Evolutionary conservation across 2,888 invertebrate species (phyloP).

Genomic region (Eubasilissa splendida): DNA sequence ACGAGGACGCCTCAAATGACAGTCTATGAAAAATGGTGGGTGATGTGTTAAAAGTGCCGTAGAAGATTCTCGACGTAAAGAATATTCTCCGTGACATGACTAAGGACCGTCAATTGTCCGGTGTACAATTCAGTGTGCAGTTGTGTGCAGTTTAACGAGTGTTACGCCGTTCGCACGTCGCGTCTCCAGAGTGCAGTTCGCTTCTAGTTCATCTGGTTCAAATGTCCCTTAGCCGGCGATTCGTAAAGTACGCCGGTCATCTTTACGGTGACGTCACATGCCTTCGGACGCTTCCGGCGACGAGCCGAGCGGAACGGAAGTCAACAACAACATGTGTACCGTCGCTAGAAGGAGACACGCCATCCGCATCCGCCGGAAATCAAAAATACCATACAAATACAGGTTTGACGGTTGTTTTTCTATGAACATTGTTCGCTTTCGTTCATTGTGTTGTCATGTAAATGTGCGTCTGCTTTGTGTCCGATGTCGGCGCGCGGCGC

Average conservation of each 20-base stretch:
- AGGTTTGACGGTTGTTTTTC: conserved; percentile 53
- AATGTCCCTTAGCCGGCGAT: conserved; percentile 26
- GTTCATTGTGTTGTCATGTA: conserved; percentile 15
- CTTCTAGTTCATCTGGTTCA: background rate
- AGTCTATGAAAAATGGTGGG: background rate
- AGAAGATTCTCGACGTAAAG: background rate
- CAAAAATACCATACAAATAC: conserved; percentile 67
- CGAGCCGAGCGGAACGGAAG: conserved; percentile 59
- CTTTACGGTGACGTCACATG: conserved; percentile 38
- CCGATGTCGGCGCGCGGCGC: background rate
- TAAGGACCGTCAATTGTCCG: background rate
- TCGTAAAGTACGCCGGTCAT: background rate
- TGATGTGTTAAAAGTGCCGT: conserved; percentile 6
- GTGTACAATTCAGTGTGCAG: background rate
- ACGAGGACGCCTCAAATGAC: background rate
- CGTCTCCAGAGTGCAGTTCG: background rate
- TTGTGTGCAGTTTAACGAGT: background rate
- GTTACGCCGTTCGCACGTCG: background rate
- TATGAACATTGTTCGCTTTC: conserved; percentile 22
- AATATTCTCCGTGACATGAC: background rate
- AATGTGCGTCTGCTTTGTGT: background rate
- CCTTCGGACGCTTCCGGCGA: conserved; percentile 45
- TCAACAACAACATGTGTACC: conserved; percentile 61
- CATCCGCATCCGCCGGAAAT: conserved; percentile 69
- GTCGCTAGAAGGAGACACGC: conserved; percentile 69